Conservation (phyloP, 1,140 invertebrate species). For the Grapholita molesta region DNA sequence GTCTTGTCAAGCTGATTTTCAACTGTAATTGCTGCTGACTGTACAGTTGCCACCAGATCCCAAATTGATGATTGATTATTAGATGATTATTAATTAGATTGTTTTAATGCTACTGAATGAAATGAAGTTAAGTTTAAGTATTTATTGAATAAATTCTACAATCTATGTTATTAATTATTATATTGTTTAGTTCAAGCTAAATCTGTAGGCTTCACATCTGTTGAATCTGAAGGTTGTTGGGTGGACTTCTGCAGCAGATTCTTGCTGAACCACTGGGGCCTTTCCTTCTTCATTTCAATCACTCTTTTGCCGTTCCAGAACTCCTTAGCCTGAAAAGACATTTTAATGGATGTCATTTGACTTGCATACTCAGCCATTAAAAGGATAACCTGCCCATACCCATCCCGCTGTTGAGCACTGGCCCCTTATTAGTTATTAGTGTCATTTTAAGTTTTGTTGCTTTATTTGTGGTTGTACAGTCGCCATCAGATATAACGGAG, state of each 20-base stretch:
- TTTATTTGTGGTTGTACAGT: too few relatives aligned
- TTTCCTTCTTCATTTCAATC: slow-evolving; percentile 70
- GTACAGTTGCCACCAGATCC: too few relatives aligned
- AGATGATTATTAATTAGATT: neutral
- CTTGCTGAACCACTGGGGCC: slow-evolving; percentile 77
- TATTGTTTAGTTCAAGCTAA: slow-evolving; percentile 78
- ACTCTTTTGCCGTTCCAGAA: slow-evolving; percentile 71
- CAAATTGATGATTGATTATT: too few relatives aligned
- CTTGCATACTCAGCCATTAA: too few relatives aligned
- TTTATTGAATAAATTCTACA: slow-evolving; percentile 9
- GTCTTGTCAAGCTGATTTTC: too few relatives aligned
- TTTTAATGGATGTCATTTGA: too few relatives aligned
- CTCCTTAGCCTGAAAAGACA: slow-evolving; percentile 56
- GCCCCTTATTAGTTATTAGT: too few relatives aligned
- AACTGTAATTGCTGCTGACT: too few relatives aligned
- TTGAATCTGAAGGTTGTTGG: slow-evolving; percentile 81
- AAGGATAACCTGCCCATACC: too few relatives aligned
- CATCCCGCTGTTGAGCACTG: too few relatives aligned
- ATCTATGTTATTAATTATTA: neutral
- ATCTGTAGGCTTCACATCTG: slow-evolving; percentile 85
- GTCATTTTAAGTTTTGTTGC: too few relatives aligned
- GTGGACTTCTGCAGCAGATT: slow-evolving; percentile 89
- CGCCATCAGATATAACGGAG: too few relatives aligned
- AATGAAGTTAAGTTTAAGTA: slow-evolving; percentile 10
- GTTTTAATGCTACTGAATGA: neutral